Conservation (phyloP, 2,113 vertebrate genomes). For the Phocoena sinus region DNA sequence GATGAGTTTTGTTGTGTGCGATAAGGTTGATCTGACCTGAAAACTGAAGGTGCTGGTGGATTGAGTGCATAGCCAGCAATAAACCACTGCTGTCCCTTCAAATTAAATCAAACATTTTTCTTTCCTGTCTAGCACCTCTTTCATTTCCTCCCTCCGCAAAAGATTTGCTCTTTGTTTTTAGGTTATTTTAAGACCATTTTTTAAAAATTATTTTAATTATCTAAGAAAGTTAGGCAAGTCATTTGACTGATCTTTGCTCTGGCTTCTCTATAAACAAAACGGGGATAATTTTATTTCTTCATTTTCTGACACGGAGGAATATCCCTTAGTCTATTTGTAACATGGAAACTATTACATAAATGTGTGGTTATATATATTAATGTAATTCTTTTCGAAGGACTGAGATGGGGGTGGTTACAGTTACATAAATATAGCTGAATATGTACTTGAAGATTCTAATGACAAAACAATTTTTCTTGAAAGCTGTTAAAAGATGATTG, state of each 20-base stretch:
- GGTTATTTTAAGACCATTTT: not conserved
- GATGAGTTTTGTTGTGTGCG: not conserved
- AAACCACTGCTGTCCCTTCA: not conserved
- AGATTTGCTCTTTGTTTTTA: not conserved
- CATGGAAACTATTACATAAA: not conserved
- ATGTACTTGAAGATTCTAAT: not conserved
- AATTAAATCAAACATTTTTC: not conserved
- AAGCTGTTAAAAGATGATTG: not conserved
- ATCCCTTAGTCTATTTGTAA: not conserved
- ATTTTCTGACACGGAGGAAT: not conserved
- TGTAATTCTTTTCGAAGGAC: not conserved
- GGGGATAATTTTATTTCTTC: not conserved
- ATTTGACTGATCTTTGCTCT: not conserved
- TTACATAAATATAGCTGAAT: not conserved
- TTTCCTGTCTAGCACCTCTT: not conserved
- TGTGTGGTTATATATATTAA: not conserved
- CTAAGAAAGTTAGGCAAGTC: not conserved
- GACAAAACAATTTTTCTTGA: not conserved
- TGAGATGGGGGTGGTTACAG: not conserved
- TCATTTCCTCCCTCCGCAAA: rapidly evolving
- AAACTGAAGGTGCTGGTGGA: not conserved
- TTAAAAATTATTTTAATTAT: not conserved
- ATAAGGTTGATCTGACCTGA: not conserved
- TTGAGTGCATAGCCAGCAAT: not conserved
- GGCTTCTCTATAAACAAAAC: not conserved